Base-by-base conservation (phyloP, 2,113 vertebrate species). In the Columbina picui region DNA sequence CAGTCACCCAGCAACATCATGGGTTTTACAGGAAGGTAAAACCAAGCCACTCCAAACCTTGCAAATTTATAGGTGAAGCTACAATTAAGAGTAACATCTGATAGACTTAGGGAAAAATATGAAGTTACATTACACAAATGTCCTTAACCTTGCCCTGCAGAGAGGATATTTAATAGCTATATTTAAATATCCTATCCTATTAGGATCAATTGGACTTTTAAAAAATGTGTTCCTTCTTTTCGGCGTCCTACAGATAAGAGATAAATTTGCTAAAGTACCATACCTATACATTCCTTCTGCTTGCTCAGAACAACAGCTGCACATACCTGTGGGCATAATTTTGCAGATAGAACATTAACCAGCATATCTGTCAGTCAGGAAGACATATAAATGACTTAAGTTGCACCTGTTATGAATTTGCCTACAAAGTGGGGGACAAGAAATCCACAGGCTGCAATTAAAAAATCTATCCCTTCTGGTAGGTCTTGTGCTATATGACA, bases 271-370 rank as follows among this genome's bases (percentile, higher is more conserved):
- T 85, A 1, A 89, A 85, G 39, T 73, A 34, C 17, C 5, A 0
- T 29, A 53, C 27, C 21, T 69, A 12, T 38, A 50, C 17, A 41
- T 69, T 80, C 75, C 71, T 80, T 80, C 79, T 5, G 8, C 26
- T 90, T 3, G 0, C 76, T 92, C 55, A 88, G 38, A 93, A 77
- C 43, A 96, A 68, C 73, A 90, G 87, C 78, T 94, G 87, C 53
- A 70, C 38, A 16, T 38, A 85, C 50, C 86, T 85, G 61, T 85
- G 84, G 90, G 61, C 82, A 83, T 70, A 73, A 83, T 96, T 93
- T 83, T 85, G 55, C 70, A 86, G 63, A 41, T 57, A 83, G 34
- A 26, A 65, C 53, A 82, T 87, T 69, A 93, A 73, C n/a, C 34
- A 71, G 77, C 80, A 26, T 63, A 94, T 41, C 84, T 93, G 70